Evolutionary conservation across 2,113 vertebrate genomes (phyloP).

Genomic region (Cebidichthys violaceus): DNA sequence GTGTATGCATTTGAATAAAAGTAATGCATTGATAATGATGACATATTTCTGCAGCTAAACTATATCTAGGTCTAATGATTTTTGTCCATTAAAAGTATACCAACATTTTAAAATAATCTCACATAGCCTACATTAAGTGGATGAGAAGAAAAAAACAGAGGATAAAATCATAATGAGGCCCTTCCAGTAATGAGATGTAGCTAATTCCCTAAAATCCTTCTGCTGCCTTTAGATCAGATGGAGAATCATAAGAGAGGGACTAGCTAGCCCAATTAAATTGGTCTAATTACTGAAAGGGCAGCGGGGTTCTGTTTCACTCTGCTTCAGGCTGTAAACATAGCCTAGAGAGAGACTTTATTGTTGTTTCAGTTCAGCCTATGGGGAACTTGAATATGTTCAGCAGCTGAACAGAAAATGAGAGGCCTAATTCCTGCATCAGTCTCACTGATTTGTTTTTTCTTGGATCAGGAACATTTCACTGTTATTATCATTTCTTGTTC

Average conservation of each 20-base stretch:
- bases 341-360: constrained; percentile 21
- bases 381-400: not conserved
- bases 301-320: constrained; percentile 17
- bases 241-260: constrained; percentile 39
- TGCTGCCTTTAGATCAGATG: constrained; percentile 50
- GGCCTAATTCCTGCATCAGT: not conserved
- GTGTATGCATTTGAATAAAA: not conserved
- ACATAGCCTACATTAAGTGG: constrained; percentile 8
- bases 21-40: not conserved
- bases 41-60: not conserved
- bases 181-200: constrained; percentile 36
- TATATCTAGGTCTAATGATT: not conserved
- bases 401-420: not conserved
- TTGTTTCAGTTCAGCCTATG: constrained; percentile 20
- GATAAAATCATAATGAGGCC: constrained; percentile 21
- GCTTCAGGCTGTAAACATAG: constrained; percentile 20
- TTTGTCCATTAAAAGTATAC: not conserved
- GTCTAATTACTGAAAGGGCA: constrained; percentile 57
- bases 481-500: no score
- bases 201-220: constrained; percentile 52
- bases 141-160: not conserved
- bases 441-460: not conserved
- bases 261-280: constrained; percentile 48
- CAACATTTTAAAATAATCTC: not conserved
- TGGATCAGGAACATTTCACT: no score